Evolutionary conservation across 2,888 invertebrate species (phyloP).

Genomic region (Hydraecia micacea): DNA sequence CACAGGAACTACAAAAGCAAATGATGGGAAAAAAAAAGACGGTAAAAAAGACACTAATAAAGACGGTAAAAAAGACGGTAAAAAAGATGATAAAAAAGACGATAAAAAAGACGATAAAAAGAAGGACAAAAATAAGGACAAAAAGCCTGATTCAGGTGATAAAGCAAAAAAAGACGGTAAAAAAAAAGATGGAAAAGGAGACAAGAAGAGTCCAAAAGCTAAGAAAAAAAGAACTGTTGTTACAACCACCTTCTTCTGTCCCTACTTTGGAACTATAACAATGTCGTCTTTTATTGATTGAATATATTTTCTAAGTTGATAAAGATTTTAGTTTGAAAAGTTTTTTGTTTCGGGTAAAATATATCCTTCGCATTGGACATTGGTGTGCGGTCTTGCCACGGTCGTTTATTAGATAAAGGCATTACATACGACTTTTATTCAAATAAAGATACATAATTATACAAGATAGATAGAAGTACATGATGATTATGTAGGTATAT

Average conservation of each 20-base stretch:
- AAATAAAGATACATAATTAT: not conserved
- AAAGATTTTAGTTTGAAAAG: slow-evolving; percentile 4
- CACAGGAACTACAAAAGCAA: not conserved
- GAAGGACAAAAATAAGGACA: not conserved
- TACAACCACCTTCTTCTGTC: slow-evolving; percentile 80
- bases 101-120: not conserved
- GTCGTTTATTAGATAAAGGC: not conserved
- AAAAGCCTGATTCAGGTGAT: not conserved
- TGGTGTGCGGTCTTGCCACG: not conserved
- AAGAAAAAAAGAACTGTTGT: slow-evolving; percentile 61
- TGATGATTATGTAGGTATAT: not conserved
- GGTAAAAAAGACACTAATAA: not conserved
- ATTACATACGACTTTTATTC: not conserved
- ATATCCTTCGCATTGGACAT: not conserved
- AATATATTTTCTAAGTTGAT: slow-evolving; percentile 31
- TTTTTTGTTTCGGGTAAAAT: not conserved
- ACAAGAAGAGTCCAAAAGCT: not conserved
- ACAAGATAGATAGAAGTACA: no score
- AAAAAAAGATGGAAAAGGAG: not conserved
- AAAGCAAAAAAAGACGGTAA: not conserved
- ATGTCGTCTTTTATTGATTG: slow-evolving; percentile 74
- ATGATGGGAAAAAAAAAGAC: not conserved
- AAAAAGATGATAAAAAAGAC: not conserved
- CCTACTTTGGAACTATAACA: slow-evolving; percentile 80
- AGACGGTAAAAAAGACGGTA: not conserved